Percentiles rank a stretch among this genome's conserved stretches.
These are phyloP conservation scores for Laupala kohalensis DNA, from an alignment of 1,140 invertebrate genomes.

Conservation along the genomic window DNA sequence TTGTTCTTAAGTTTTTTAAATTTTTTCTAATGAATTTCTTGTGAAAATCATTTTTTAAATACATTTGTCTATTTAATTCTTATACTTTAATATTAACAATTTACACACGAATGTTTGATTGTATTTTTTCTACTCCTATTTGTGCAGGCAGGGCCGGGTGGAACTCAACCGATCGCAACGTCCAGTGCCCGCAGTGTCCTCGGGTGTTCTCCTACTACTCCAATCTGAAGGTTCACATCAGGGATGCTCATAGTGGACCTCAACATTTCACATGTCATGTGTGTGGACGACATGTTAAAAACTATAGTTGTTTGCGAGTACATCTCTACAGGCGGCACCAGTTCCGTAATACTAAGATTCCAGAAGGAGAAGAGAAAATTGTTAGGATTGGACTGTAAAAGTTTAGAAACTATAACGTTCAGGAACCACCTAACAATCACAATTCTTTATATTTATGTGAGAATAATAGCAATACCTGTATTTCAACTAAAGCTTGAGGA, in stretches of 20 bases:
- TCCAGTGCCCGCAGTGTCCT: slow-evolving; percentile 36
- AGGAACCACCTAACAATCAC: no score
- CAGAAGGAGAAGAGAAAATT: neutral
- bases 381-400: no score
- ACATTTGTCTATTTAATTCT: neutral
- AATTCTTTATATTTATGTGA: no score
- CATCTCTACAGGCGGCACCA: slow-evolving; percentile 35
- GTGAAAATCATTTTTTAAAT: neutral
- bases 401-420: no score
- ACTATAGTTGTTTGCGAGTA: slow-evolving; percentile 40
- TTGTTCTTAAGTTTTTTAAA: no score
- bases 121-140: no score
- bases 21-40: no score
- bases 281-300: slow-evolving; percentile 42
- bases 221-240: slow-evolving; percentile 43
- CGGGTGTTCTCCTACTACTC: slow-evolving; percentile 43
- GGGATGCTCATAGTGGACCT: slow-evolving; percentile 37
- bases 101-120: no score
- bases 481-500: no score
- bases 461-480: no score
- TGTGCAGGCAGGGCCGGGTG: neutral
- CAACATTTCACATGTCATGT: slow-evolving; percentile 35
- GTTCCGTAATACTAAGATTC: neutral
- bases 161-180: neutral
- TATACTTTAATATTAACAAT: no score